These are phyloP conservation scores for Pseudomyrmex gracilis DNA, from an alignment of 1,140 invertebrate genomes.

Conservation along the genomic window DNA sequence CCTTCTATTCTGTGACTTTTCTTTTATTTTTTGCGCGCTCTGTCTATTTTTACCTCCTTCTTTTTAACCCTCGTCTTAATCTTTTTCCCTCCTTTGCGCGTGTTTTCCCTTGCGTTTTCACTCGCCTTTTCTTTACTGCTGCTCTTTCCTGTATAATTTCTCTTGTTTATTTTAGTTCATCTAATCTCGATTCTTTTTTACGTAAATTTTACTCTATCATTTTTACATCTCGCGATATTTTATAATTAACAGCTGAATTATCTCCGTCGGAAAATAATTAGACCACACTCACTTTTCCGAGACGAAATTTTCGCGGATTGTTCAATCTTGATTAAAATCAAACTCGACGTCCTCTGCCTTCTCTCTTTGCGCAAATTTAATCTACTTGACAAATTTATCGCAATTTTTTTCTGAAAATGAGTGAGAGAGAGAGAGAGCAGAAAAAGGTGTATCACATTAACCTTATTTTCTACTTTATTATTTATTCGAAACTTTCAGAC, in stretches of 20 bases:
- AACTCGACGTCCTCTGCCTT: not conserved
- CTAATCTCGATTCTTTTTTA: not conserved
- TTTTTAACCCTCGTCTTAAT: not conserved
- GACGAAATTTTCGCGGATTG: conserved; percentile 73
- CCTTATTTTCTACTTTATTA: conserved; percentile 7
- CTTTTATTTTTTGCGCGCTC: not conserved
- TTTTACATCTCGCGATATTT: conserved; percentile 70
- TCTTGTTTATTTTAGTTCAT: not conserved
- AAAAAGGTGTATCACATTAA: not conserved
- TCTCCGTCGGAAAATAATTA: conserved; percentile 75
- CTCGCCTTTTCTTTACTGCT: not conserved
- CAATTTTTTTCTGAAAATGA: not conserved
- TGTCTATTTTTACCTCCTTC: not conserved
- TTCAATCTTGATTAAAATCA: conserved; percentile 79
- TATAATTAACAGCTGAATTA: conserved; percentile 79
- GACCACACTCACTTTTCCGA: conserved; percentile 49
- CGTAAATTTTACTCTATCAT: conserved; percentile 43
- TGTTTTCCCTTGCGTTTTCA: conserved; percentile 27
- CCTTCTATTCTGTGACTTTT: conserved; percentile 20
- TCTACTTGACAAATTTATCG: conserved; percentile 3
- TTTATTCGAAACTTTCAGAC: not conserved
- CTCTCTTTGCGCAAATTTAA: conserved; percentile 12
- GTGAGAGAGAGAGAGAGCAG: too few species aligned
- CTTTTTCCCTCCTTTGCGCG: conserved; percentile 3
- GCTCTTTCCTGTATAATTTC: not conserved